Evolutionary conservation across 2,888 invertebrate genomes (phyloP).

Genomic region (Scelioninae gen. 2): DNA sequence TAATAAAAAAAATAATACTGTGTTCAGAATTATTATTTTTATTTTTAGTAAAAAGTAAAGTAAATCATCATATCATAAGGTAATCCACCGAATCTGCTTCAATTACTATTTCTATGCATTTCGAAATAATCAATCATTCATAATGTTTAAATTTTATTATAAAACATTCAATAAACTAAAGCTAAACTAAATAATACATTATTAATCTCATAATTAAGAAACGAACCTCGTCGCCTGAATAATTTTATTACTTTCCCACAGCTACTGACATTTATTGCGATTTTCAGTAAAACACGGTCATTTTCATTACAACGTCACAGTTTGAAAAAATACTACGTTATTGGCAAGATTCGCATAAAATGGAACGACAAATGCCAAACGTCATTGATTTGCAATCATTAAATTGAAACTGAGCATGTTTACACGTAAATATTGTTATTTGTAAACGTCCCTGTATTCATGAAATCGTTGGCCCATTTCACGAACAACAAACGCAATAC

Average conservation of each 20-base stretch:
- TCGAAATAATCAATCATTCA: no score
- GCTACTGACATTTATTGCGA: slow-evolving; percentile 31
- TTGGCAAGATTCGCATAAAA: slow-evolving; percentile 16
- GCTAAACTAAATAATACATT: not conserved
- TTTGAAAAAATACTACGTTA: slow-evolving; percentile 21
- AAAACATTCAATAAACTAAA: not conserved
- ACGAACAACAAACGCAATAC: slow-evolving; percentile 1
- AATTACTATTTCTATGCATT: no score
- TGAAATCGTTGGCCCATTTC: slow-evolving; percentile 1
- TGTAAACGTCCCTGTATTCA: not conserved
- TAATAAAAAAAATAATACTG: no score
- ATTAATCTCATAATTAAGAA: slow-evolving; percentile 4
- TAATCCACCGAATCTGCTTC: no score
- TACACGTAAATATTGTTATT: not conserved
- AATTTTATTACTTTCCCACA: slow-evolving; percentile 20
- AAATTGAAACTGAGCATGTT: slow-evolving; percentile 9
- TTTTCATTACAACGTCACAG: slow-evolving; percentile 12
- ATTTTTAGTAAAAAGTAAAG: no score
- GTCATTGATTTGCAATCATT: slow-evolving; percentile 10
- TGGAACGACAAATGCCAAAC: not conserved
- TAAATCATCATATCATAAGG: no score
- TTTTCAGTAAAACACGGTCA: slow-evolving; percentile 27
- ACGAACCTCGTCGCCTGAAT: slow-evolving; percentile 11
- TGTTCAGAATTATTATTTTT: no score
- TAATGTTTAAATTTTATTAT: slow-evolving; percentile 11